Percentiles rank a stretch among this genome's conserved stretches.
These are phyloP conservation scores for Zoanthus sociatus DNA, from an alignment of 92 coral and sea anemone genomes.

Conservation along the genomic window DNA sequence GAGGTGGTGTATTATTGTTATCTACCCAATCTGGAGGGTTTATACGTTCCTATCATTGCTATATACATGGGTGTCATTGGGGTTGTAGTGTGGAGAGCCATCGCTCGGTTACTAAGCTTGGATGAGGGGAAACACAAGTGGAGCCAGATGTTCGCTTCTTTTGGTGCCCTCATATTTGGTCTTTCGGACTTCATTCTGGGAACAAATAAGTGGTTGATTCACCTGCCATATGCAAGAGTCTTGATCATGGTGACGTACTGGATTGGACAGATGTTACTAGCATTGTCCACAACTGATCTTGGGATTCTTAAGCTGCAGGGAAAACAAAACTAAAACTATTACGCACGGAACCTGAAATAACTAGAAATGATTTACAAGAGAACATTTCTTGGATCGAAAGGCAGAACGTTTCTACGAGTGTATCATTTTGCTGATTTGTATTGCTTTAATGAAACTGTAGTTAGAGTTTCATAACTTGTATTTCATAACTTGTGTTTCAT, in stretches of 20 bases:
- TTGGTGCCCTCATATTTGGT: slow-evolving; percentile 65
- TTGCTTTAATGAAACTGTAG: too few relatives aligned
- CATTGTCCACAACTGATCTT: slow-evolving; percentile 55
- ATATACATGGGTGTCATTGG: slow-evolving; percentile 59
- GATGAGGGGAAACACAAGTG: slow-evolving; percentile 35
- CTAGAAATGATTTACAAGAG: too few relatives aligned
- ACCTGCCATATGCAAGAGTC: slow-evolving; percentile 55
- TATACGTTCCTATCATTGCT: slow-evolving; percentile 46
- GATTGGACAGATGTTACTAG: slow-evolving; percentile 68
- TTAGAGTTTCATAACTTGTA: too few relatives aligned
- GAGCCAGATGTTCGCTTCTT: slow-evolving; percentile 60
- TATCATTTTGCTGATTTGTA: too few relatives aligned
- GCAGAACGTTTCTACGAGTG: too few relatives aligned
- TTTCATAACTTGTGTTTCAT: too few relatives aligned
- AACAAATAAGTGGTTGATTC: slow-evolving; percentile 60
- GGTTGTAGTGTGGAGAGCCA: slow-evolving; percentile 71
- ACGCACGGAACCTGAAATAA: too few relatives aligned
- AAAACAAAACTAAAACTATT: background rate
- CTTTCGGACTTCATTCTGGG: slow-evolving; percentile 73
- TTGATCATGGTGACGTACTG: slow-evolving; percentile 73
- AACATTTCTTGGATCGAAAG: too few relatives aligned
- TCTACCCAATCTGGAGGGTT: slow-evolving; percentile 63
- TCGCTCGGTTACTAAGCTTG: slow-evolving; percentile 51
- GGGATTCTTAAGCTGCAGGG: background rate
- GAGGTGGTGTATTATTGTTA: slow-evolving; percentile 41